Percentiles rank a stretch among this genome's conserved stretches.
These are phyloP conservation scores for Menidia beryllina DNA, from an alignment of 2,113 vertebrate genomes.

Conservation along the genomic window DNA sequence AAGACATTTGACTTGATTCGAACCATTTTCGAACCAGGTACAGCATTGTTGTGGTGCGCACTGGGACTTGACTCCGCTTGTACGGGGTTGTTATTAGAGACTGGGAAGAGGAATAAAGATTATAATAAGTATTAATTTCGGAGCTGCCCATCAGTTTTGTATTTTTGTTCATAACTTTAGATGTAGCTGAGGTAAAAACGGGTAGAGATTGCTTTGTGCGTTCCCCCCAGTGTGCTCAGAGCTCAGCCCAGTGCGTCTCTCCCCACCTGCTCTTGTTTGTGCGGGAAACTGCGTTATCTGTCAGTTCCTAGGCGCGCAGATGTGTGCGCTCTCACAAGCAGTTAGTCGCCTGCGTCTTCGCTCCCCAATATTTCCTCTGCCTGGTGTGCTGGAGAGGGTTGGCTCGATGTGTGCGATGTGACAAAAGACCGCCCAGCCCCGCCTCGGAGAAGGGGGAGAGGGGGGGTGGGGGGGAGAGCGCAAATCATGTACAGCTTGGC, in stretches of 20 bases:
- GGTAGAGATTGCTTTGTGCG: background rate
- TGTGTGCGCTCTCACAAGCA: constrained; percentile 13
- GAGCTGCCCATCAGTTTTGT: background rate
- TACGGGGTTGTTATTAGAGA: background rate
- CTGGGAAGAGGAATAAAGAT: background rate
- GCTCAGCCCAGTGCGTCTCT: background rate
- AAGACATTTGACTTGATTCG: too few species aligned
- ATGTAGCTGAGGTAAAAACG: background rate
- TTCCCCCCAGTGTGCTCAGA: constrained; percentile 1
- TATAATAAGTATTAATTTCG: background rate
- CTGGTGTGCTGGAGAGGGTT: constrained; percentile 40
- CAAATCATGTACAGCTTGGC: constrained; percentile 31
- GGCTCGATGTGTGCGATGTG: constrained; percentile 66
- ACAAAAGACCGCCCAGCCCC: constrained; percentile 80
- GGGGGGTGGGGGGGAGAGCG: constrained; percentile 10
- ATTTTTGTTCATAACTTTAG: background rate
- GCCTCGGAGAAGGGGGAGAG: constrained; percentile 49
- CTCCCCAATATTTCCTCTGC: constrained; percentile 37
- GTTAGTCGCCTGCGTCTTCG: constrained; percentile 15
- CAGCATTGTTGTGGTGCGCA: background rate
- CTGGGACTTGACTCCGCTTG: constrained; percentile 3
- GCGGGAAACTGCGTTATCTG: constrained; percentile 24
- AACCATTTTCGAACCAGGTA: background rate
- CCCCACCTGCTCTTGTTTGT: constrained; percentile 19
- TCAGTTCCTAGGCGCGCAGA: constrained; percentile 37